Evolutionary conservation across 1,140 invertebrate genomes (phyloP).

Genomic region (Caenorhabditis inopinata): DNA sequence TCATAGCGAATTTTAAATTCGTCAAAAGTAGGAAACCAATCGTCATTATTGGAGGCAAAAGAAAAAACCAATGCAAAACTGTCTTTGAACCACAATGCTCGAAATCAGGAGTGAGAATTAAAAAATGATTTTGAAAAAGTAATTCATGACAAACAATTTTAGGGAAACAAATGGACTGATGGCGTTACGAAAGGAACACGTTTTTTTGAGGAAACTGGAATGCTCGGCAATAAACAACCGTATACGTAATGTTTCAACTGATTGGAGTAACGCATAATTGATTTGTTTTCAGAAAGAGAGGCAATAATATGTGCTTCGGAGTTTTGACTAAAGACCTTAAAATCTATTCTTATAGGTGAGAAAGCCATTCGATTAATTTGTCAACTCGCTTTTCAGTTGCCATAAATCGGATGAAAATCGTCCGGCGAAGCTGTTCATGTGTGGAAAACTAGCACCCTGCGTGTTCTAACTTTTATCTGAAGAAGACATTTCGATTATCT

Average conservation of each 20-base stretch:
- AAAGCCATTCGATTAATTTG: not conserved
- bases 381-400: not conserved
- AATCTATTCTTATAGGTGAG: not conserved
- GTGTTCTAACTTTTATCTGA: not conserved
- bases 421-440: not conserved
- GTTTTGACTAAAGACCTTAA: not conserved
- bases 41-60: not conserved
- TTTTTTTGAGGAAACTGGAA: not conserved
- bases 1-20: not conserved
- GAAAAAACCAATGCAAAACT: not conserved
- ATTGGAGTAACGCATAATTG: not conserved
- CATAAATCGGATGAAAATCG: not conserved
- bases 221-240: not conserved
- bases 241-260: no score
- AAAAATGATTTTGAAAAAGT: no score
- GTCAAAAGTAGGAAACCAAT: not conserved
- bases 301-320: conserved; percentile 1
- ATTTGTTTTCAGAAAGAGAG: not conserved
- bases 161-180: conserved; percentile 4
- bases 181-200: not conserved
- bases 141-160: not conserved
- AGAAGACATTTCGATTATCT: no score
- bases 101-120: not conserved
- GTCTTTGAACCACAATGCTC: not conserved
- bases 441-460: not conserved